Percentiles rank a stretch among this genome's conserved stretches.
Evolutionary conservation across 2,113 vertebrate species (phyloP).

Genomic region (Oplegnathus fasciatus): DNA sequence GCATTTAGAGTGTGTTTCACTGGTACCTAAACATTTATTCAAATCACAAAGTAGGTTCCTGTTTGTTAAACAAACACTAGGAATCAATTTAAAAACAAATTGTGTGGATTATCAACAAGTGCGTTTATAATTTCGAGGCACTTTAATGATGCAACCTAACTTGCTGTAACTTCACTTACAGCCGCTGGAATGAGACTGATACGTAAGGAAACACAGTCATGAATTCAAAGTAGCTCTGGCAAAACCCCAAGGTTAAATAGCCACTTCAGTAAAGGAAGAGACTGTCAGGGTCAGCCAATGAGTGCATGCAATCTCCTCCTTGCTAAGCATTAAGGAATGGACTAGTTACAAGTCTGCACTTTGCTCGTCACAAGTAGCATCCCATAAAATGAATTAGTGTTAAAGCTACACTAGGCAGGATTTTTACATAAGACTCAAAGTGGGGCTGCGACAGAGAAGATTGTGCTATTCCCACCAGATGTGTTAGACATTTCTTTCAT

Average conservation of each 20-base stretch:
- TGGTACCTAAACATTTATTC: constrained; percentile 25
- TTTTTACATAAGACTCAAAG: not conserved
- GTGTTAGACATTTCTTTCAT: not conserved
- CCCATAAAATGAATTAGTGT: not conserved
- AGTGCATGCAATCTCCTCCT: constrained; percentile 23
- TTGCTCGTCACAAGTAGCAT: constrained; percentile 1
- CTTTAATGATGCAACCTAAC: not conserved
- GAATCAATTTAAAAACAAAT: not conserved
- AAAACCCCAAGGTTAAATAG: constrained; percentile 33
- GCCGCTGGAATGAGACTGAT: constrained; percentile 6
- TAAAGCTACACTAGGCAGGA: not conserved
- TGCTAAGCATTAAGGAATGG: not conserved
- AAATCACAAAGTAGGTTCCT: not conserved
- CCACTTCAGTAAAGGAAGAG: constrained; percentile 38
- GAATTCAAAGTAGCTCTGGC: constrained; percentile 15
- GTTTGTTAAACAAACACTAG: not conserved
- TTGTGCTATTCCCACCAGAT: not conserved
- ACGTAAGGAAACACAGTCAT: not conserved
- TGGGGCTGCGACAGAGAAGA: not conserved
- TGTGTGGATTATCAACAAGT: not conserved
- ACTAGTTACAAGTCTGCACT: constrained; percentile 34
- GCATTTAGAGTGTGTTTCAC: constrained; percentile 42
- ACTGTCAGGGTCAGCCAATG: constrained; percentile 36
- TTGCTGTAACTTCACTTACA: rapidly evolving
- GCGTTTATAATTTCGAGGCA: not conserved